A percentile compares a stretch with the other conserved stretches of the same genome.
Evolutionary conservation across 30 jellyfish, hydroid and myxozoan genomes (phyloP).

Genomic region (Aurelia sp.): DNA sequence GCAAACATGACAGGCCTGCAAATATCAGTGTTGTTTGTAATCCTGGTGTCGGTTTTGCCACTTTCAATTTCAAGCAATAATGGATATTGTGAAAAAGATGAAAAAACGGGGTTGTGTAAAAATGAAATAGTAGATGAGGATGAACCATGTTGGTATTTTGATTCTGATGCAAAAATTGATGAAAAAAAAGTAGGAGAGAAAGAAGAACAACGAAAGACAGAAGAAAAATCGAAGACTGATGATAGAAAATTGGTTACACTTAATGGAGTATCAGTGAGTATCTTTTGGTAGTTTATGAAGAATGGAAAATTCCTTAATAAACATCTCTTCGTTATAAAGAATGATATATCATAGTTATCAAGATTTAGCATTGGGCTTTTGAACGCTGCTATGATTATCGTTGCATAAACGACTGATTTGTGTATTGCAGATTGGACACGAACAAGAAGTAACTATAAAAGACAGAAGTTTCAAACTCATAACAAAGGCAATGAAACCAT

Average conservation of each 20-base stretch:
- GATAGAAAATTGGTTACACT: constrained; percentile 22
- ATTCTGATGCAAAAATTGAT: constrained; percentile 20
- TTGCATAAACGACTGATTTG: no score
- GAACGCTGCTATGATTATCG: no score
- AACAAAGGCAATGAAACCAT: constrained; percentile 85
- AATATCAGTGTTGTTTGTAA: not conserved
- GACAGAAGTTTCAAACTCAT: constrained; percentile 54
- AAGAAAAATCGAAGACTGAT: not conserved
- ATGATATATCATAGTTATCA: no score
- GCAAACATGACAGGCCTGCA: no score
- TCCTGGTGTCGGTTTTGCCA: not conserved
- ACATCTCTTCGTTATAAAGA: no score
- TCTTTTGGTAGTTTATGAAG: not conserved
- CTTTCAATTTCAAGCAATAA: not conserved
- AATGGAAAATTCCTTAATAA: not conserved
- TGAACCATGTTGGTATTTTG: constrained; percentile 65
- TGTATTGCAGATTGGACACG: constrained; percentile 81
- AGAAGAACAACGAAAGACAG: not conserved
- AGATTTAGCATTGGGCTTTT: no score
- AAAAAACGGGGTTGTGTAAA: constrained; percentile 52
- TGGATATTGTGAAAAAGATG: constrained; percentile 52
- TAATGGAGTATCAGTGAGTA: constrained; percentile 45
- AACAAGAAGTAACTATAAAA: constrained; percentile 45
- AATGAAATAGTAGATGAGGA: constrained; percentile 36
- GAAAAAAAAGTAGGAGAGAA: not conserved